Percentiles rank a stretch among this genome's conserved stretches.
These are phyloP conservation scores for Meghimatium bilineatum DNA, from an alignment of 2,888 invertebrate genomes.

Conservation along the genomic window DNA sequence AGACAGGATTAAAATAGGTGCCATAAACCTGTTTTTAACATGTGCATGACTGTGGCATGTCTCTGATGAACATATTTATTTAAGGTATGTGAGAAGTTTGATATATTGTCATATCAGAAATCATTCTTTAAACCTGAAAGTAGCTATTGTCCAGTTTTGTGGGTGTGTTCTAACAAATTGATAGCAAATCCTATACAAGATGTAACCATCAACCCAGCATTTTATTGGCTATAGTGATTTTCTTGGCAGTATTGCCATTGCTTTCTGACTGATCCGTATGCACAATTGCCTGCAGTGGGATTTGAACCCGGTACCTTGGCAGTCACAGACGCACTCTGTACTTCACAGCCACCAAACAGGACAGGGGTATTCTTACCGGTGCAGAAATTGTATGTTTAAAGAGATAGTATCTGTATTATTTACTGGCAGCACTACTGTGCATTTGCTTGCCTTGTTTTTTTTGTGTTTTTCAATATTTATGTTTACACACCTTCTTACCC, in stretches of 20 bases:
- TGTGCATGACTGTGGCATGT: neutral
- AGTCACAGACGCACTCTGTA: too few relatives aligned
- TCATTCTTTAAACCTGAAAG: constrained; percentile 42
- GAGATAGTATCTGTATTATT: constrained; percentile 7
- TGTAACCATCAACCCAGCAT: too few relatives aligned
- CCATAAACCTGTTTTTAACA: neutral
- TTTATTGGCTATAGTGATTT: too few relatives aligned
- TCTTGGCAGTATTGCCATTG: too few relatives aligned
- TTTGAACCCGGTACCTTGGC: too few relatives aligned
- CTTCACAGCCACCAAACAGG: too few relatives aligned
- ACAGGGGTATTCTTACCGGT: too few relatives aligned
- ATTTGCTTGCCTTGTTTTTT: constrained; percentile 30
- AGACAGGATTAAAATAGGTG: constrained; percentile 7
- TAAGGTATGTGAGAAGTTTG: constrained; percentile 21
- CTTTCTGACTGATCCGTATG: too few relatives aligned
- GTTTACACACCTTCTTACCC: neutral
- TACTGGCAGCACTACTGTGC: constrained; percentile 29
- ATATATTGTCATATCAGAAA: constrained; percentile 11
- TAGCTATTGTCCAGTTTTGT: constrained; percentile 20
- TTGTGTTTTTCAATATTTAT: neutral
- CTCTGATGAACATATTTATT: constrained; percentile 23
- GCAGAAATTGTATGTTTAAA: neutral
- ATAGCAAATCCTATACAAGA: too few relatives aligned
- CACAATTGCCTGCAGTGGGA: too few relatives aligned
- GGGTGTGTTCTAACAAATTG: neutral